Evolutionary conservation across 1,140 invertebrate species (phyloP).

Genomic region (Aporrectodea caliginosa): DNA sequence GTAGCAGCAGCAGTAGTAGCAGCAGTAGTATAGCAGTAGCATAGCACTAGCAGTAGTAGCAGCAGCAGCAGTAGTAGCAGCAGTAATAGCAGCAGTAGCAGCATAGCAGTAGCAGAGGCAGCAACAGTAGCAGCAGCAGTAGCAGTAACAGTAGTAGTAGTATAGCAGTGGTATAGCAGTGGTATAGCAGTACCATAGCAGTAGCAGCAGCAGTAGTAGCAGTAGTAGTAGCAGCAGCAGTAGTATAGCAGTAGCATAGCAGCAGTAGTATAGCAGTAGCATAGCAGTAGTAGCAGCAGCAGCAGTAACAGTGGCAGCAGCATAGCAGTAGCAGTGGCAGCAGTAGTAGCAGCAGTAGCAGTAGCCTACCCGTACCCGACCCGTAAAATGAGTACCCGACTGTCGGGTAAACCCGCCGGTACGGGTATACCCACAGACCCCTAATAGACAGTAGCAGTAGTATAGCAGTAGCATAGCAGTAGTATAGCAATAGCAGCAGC

Average conservation of each 20-base stretch:
- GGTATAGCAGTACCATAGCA: not conserved
- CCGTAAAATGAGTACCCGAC: too few relatives aligned
- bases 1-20: not conserved
- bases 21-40: not conserved
- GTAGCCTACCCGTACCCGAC: too few relatives aligned
- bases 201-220: conserved; percentile 5
- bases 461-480: not conserved
- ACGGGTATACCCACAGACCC: too few relatives aligned
- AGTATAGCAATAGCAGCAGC: not conserved
- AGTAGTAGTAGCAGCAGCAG: too few relatives aligned
- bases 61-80: not conserved
- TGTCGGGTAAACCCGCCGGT: too few relatives aligned
- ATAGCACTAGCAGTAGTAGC: not conserved
- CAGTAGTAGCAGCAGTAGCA: too few relatives aligned
- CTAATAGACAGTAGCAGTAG: not conserved
- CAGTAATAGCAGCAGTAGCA: conserved; percentile 4
- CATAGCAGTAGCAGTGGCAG: too few relatives aligned
- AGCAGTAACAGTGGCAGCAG: too few relatives aligned
- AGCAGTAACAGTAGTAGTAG: conserved; percentile 2
- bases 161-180: not conserved
- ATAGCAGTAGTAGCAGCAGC: too few relatives aligned
- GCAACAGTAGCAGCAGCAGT: conserved; percentile 1
- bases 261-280: too few relatives aligned
- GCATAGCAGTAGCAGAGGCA: not conserved
- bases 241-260: too few relatives aligned